phyloP scores from a whole-genome alignment of 2,888 invertebrate genomes.

The Taenaris catops region DNA sequence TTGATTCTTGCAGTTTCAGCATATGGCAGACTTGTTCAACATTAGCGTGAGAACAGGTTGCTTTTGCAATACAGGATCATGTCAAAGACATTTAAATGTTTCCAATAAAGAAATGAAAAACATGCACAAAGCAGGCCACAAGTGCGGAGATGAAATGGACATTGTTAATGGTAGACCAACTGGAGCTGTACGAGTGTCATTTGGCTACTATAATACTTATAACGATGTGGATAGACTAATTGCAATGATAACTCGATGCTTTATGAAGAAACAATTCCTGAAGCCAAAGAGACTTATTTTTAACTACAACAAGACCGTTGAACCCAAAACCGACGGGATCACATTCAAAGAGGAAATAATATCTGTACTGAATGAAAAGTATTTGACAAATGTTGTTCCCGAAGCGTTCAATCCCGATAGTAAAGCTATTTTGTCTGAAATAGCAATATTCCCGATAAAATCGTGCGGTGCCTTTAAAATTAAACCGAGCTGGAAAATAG shows the following conservation, averaged over 20 bases:
- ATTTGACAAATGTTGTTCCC: constrained; percentile 21
- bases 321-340: constrained; percentile 5
- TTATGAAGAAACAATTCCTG: constrained; percentile 66
- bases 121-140: constrained; percentile 92
- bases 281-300: constrained; percentile 45
- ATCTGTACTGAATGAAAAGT: constrained; percentile 12
- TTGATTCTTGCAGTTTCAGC: constrained; percentile 83
- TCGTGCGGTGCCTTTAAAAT: constrained; percentile 92
- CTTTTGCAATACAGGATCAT: constrained; percentile 98
- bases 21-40: constrained; percentile 92
- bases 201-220: constrained; percentile 92
- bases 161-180: constrained; percentile 93
- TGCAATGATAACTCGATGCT: constrained; percentile 87
- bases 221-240: constrained; percentile 86
- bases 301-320: constrained; percentile 20
- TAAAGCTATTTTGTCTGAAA: constrained; percentile 44
- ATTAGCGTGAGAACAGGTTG: constrained; percentile 95
- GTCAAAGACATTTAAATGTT: constrained; percentile 88
- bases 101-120: constrained; percentile 84
- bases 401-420: constrained; percentile 26
- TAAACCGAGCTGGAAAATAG: constrained; percentile 84
- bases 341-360: constrained; percentile 11
- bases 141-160: constrained; percentile 94
- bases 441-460: constrained; percentile 91
- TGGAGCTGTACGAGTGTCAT: constrained; percentile 94